A percentile compares a stretch with the other conserved stretches of the same genome.
Conservation (phyloP, 1,140 invertebrate genomes). For the Lamellibrachia luymesi region DNA sequence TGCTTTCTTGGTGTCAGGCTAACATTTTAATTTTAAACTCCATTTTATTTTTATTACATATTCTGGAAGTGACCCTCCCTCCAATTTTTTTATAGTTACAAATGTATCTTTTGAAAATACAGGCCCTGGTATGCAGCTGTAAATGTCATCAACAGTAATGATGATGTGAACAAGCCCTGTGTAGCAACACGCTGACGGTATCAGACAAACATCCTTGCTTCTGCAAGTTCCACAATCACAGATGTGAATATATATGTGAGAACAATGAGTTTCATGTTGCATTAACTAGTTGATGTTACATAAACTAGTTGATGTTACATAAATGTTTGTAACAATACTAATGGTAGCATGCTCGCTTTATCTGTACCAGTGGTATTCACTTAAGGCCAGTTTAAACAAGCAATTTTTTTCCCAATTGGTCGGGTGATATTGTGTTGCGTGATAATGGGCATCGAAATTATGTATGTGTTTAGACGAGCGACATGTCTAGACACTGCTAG, state of each 20-base stretch:
- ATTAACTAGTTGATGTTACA: not conserved
- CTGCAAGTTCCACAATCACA: not conserved
- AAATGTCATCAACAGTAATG: not conserved
- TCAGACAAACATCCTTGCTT: not conserved
- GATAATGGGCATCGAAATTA: too few relatives aligned
- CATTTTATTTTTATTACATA: too few relatives aligned
- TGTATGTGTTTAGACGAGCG: too few relatives aligned
- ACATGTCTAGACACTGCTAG: too few relatives aligned
- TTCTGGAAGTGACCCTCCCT: too few relatives aligned
- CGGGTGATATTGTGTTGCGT: too few relatives aligned
- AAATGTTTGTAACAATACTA: not conserved
- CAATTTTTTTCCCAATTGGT: too few relatives aligned
- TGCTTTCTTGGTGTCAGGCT: not conserved
- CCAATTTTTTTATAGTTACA: too few relatives aligned
- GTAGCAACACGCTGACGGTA: not conserved
- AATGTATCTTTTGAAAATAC: too few relatives aligned
- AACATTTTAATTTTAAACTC: too few relatives aligned
- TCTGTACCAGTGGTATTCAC: not conserved
- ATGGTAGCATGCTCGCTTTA: not conserved
- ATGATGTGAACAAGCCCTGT: not conserved
- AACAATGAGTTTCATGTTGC: not conserved
- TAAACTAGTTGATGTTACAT: not conserved
- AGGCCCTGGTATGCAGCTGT: not conserved
- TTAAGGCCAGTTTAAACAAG: too few relatives aligned
- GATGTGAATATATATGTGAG: not conserved